Evolutionary conservation across 2,113 vertebrate genomes (phyloP).

Genomic region (Eolophus roseicapilla): DNA sequence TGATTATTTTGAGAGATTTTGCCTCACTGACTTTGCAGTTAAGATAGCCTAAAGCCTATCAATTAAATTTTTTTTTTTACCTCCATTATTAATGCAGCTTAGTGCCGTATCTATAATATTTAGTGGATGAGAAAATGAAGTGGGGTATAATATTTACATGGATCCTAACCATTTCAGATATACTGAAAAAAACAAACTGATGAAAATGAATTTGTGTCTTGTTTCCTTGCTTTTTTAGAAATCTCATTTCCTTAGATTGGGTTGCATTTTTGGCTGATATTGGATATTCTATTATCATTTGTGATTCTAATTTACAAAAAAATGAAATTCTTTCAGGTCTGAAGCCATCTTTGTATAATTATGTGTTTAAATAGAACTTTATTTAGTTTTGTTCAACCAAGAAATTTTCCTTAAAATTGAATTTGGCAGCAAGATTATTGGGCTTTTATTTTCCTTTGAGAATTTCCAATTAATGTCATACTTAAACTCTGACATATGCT

Average conservation of each 20-base stretch:
- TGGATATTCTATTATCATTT: background rate
- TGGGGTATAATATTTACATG: background rate
- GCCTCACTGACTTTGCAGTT: background rate
- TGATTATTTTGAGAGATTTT: constrained; percentile 16
- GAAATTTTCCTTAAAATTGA: background rate
- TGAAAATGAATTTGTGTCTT: background rate
- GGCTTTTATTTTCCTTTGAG: background rate
- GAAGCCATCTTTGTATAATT: background rate
- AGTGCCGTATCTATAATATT: background rate
- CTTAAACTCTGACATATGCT: background rate
- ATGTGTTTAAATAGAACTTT: background rate
- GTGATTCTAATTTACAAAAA: background rate
- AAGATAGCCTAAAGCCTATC: background rate
- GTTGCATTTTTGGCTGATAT: background rate
- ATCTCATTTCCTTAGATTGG: background rate
- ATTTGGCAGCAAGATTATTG: background rate
- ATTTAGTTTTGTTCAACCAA: background rate
- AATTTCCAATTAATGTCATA: background rate
- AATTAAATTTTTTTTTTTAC: background rate
- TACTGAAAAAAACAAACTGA: background rate
- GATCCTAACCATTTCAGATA: background rate
- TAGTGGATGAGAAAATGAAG: background rate
- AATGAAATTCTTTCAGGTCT: background rate
- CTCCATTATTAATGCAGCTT: background rate
- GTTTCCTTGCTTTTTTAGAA: background rate